Evolutionary conservation across 2,888 invertebrate species (phyloP), one percentile per base, ranked within the genome.

Genomic region (Sturmia bella): DNA sequence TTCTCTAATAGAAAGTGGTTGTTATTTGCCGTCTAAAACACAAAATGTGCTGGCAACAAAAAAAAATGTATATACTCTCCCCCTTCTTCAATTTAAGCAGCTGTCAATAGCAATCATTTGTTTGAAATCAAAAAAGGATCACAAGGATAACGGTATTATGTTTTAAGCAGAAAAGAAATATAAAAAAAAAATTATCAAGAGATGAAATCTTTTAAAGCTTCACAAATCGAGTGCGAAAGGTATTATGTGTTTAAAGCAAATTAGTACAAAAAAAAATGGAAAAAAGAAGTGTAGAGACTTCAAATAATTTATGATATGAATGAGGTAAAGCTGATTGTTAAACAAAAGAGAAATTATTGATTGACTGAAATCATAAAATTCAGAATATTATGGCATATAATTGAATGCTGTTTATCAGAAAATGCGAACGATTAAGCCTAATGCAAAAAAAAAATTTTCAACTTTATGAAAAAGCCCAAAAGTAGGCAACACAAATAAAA

Each of bases 21-120:
- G 32, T 32, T 32, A 32, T 32, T 32, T 32, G 19, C 37, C 56
- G 66, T 43, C 43, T 17, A 78, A 66, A 77, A 74, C 45, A 32
- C 39, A 74, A 73, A 73, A 66, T 7, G 43, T 43, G 41, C 37
- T 52, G 57, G 50, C 57, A 74, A 41, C 6, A 39, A 41, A 69
- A 63, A 32, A 6, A 41, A 56, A 19, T 19, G n/a, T 11, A 12
- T 43, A 9, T 32, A 21, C 15, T 32, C 43, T 21, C 68, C 13
- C 52, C 43, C 13, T 72, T 45, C 11, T 56, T n/a, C 9, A 0
- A 43, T 43, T 32, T 43, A 19, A 32, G 79, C 85, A 85, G 84
- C 85, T 86, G 86, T 86, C 85, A 85, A 85, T 85, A 82, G 80
- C 85, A 85, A 85, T 84, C 82, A 83, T 50, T 83, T 78, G 59